These are phyloP conservation scores for Tenthredo amoena DNA, from an alignment of 2,888 invertebrate genomes.

Conservation along the genomic window DNA sequence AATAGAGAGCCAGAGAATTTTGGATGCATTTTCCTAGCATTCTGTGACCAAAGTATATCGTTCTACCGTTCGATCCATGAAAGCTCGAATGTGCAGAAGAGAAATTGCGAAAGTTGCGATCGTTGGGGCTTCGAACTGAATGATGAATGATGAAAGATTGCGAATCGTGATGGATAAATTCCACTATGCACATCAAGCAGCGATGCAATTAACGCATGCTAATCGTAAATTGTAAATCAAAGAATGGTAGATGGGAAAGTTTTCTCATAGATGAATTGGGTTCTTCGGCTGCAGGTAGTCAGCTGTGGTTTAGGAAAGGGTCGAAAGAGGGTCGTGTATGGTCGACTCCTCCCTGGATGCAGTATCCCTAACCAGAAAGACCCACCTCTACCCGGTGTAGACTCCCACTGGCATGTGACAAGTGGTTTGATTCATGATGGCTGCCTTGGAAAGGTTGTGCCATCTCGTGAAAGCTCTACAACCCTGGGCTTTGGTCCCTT, in stretches of 20 bases:
- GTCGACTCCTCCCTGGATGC: slow-evolving; percentile 70
- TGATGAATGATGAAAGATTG: background rate
- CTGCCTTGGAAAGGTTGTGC: slow-evolving; percentile 63
- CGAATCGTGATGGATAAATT: background rate
- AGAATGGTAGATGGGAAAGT: slow-evolving; percentile 9
- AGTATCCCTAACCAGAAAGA: slow-evolving; percentile 65
- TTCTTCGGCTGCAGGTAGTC: slow-evolving; percentile 63
- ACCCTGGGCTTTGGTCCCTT: background rate
- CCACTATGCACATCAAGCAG: background rate
- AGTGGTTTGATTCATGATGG: slow-evolving; percentile 73
- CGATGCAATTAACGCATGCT: background rate
- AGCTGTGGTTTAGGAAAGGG: slow-evolving; percentile 56
- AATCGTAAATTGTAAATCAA: background rate
- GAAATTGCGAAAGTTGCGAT: background rate
- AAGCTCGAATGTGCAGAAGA: background rate
- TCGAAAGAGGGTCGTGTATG: slow-evolving; percentile 56
- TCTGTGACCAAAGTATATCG: background rate
- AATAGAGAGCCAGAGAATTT: background rate
- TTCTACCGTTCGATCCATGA: background rate
- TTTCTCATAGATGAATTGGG: slow-evolving; percentile 59
- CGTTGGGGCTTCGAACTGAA: background rate
- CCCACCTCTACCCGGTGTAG: slow-evolving; percentile 68
- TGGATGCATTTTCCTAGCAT: background rate
- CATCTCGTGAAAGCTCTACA: slow-evolving; percentile 59
- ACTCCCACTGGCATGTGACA: slow-evolving; percentile 61